These are phyloP conservation scores for Myopa testacea DNA, from an alignment of 2,888 invertebrate genomes.

Conservation along the genomic window DNA sequence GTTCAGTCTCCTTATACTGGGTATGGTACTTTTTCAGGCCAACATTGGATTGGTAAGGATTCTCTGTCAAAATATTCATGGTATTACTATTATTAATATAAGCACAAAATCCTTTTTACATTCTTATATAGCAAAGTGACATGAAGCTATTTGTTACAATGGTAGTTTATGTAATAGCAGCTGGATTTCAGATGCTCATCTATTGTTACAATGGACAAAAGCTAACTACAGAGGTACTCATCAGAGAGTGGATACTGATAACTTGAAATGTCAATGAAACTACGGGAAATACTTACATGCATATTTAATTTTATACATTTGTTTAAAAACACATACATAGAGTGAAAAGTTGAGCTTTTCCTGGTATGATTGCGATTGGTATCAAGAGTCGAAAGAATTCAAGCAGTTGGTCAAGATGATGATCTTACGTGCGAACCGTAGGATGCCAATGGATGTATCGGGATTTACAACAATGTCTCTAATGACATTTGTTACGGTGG, in stretches of 20 bases:
- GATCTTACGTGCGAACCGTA: constrained; percentile 54
- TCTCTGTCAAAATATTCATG: too few species aligned
- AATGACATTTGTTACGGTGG: constrained; percentile 57
- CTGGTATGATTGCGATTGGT: constrained; percentile 60
- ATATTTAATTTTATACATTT: too few species aligned
- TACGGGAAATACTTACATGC: not conserved
- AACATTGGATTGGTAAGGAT: constrained; percentile 54
- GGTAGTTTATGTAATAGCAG: constrained; percentile 46
- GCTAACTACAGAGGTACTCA: constrained; percentile 46
- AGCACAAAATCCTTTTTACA: too few species aligned
- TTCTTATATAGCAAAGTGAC: not conserved
- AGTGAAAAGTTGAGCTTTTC: constrained; percentile 53
- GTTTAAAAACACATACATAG: constrained; percentile 45
- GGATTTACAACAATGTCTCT: constrained; percentile 59
- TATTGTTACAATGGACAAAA: constrained; percentile 51
- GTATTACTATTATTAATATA: too few species aligned
- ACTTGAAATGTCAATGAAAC: too few species aligned
- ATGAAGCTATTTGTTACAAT: constrained; percentile 41
- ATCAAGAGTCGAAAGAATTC: constrained; percentile 57
- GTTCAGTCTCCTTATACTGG: constrained; percentile 54
- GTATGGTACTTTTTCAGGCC: constrained; percentile 57
- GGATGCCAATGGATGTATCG: constrained; percentile 53
- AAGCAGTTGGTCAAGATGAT: constrained; percentile 57
- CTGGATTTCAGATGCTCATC: constrained; percentile 45
- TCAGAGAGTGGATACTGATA: too few species aligned